Percentiles rank a stretch among this genome's conserved stretches.
Evolutionary conservation across 1,140 invertebrate genomes (phyloP).

Genomic region (Bombus confusus): DNA sequence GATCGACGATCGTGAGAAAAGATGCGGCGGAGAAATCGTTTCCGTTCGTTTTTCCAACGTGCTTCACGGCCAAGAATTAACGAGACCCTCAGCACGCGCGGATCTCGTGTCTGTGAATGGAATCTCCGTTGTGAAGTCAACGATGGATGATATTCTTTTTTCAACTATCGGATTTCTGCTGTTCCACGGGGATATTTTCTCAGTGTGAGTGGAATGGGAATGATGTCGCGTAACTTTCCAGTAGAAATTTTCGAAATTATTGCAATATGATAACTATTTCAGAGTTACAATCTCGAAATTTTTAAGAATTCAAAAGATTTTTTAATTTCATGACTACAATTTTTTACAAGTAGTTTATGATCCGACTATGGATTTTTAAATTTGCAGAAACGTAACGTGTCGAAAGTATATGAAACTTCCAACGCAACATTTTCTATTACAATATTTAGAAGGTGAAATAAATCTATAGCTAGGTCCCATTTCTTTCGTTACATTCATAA

Average conservation of each 20-base stretch:
- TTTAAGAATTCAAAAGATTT: not conserved
- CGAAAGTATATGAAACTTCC: too few relatives aligned
- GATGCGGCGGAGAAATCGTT: slow-evolving; percentile 23
- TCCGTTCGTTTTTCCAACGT: slow-evolving; percentile 23
- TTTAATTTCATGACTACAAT: not conserved
- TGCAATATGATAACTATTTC: too few relatives aligned
- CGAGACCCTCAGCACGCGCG: not conserved
- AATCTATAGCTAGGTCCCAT: too few relatives aligned
- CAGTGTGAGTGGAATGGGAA: not conserved
- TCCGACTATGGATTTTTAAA: too few relatives aligned
- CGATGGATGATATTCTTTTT: not conserved
- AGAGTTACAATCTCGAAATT: too few relatives aligned
- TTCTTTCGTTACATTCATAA: not conserved
- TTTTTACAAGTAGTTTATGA: too few relatives aligned
- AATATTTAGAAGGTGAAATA: too few relatives aligned
- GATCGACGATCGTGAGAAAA: slow-evolving; percentile 40
- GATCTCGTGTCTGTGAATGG: not conserved
- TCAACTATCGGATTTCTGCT: not conserved
- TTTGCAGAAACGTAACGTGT: too few relatives aligned
- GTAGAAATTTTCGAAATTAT: too few relatives aligned
- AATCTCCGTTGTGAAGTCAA: not conserved
- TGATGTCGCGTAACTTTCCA: not conserved
- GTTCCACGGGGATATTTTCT: not conserved
- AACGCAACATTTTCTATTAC: too few relatives aligned
- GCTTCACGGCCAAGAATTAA: slow-evolving; percentile 22